phyloP scores from a whole-genome alignment of 2,888 invertebrate species.

The Pimpla rufipes region DNA sequence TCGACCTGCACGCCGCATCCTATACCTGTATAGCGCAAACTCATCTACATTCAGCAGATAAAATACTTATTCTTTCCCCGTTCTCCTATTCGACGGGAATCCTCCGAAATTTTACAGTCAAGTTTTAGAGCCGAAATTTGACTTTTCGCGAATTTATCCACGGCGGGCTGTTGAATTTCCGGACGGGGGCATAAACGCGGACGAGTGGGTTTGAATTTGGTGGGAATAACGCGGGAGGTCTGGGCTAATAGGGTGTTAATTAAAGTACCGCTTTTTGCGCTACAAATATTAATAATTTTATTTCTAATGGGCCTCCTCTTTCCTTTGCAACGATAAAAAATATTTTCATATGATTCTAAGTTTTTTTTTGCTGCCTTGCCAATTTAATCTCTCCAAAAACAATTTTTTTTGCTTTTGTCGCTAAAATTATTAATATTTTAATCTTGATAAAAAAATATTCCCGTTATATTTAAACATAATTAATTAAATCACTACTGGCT shows the following conservation, averaged over 20 bases:
- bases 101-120: constrained; percentile 16
- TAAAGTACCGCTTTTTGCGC: neutral
- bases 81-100: constrained; percentile 8
- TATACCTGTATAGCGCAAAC: constrained; percentile 50
- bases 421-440: no score
- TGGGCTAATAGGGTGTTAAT: neutral
- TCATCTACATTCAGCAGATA: constrained; percentile 57
- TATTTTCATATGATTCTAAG: no score
- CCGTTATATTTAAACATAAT: no score
- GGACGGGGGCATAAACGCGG: neutral
- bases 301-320: no score
- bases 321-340: no score
- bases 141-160: constrained; percentile 31
- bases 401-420: no score
- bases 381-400: no score
- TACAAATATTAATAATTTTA: neutral
- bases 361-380: neutral
- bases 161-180: neutral
- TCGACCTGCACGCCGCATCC: constrained; percentile 26
- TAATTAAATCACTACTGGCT: no score
- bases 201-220: neutral
- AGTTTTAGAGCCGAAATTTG: constrained; percentile 23
- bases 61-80: constrained; percentile 40
- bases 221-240: neutral
- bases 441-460: no score